phyloP scores from a whole-genome alignment of 2,797 vertebrate genomes.

The Enteromius trimaculatus region DNA sequence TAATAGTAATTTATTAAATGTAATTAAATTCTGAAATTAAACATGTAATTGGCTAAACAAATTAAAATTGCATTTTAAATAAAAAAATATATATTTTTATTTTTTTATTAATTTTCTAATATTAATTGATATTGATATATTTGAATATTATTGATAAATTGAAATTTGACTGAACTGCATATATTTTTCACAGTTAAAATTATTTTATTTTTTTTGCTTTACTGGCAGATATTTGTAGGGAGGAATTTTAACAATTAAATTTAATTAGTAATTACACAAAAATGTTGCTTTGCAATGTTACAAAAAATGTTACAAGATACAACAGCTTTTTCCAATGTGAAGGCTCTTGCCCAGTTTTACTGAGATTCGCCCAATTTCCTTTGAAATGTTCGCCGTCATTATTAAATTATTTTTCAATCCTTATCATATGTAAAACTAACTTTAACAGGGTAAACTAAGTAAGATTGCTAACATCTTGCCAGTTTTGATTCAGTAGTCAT shows the following conservation, averaged over 20 bases:
- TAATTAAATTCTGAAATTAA: too few relatives aligned
- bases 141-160: too few relatives aligned
- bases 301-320: not conserved
- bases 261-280: not conserved
- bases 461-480: not conserved
- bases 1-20: too few relatives aligned
- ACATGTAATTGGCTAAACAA: not conserved
- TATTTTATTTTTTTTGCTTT: too few relatives aligned
- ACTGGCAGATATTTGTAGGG: not conserved
- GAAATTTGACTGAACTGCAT: not conserved
- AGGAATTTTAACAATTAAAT: not conserved
- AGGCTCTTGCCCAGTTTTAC: not conserved
- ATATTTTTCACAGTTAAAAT: not conserved
- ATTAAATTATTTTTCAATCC: not conserved
- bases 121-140: not conserved
- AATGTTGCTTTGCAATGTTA: not conserved
- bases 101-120: not conserved
- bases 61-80: not conserved
- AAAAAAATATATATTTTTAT: not conserved
- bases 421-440: not conserved
- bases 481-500: not conserved
- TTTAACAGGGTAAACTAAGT: not conserved
- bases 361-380: not conserved
- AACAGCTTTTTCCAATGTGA: not conserved
- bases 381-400: not conserved